phyloP scores from a whole-genome alignment of 2,888 invertebrate species.

The Myopa testacea region DNA sequence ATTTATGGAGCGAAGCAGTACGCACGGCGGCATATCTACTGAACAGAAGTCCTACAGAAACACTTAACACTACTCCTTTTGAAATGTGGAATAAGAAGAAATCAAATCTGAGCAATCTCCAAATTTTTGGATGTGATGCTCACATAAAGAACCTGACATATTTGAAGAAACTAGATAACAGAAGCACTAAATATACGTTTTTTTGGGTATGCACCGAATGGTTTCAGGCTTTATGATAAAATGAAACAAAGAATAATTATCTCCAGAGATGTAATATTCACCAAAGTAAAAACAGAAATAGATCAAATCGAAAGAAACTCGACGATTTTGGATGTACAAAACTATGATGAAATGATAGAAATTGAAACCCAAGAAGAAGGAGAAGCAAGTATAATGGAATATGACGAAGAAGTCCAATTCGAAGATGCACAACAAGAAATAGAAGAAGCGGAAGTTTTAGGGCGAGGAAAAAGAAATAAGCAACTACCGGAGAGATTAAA shows the following conservation, averaged over 20 bases:
- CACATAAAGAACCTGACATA: conserved; percentile 22
- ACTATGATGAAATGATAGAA: neutral
- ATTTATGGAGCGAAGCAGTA: conserved; percentile 31
- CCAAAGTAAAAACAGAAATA: neutral
- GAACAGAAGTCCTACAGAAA: conserved; percentile 21
- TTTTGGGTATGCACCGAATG: conserved; percentile 35
- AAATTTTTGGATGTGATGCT: conserved; percentile 37
- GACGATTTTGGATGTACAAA: neutral
- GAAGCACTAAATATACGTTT: conserved; percentile 24
- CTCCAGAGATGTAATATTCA: conserved; percentile 18
- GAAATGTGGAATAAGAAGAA: conserved; percentile 33
- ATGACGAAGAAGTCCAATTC: neutral
- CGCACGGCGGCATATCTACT: conserved; percentile 8
- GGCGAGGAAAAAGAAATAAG: neutral
- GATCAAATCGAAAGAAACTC: neutral
- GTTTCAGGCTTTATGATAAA: conserved; percentile 31
- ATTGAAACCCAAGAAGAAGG: neutral
- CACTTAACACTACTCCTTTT: conserved; percentile 23
- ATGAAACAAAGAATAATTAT: conserved; percentile 6
- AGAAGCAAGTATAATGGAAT: neutral
- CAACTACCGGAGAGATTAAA: conserved; percentile 1
- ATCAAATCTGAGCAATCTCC: conserved; percentile 25
- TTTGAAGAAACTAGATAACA: conserved; percentile 19
- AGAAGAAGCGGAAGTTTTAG: neutral
- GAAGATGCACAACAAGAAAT: neutral